Conservation (phyloP, 2,888 invertebrate genomes). For the Caenorhabditis japonica region DNA sequence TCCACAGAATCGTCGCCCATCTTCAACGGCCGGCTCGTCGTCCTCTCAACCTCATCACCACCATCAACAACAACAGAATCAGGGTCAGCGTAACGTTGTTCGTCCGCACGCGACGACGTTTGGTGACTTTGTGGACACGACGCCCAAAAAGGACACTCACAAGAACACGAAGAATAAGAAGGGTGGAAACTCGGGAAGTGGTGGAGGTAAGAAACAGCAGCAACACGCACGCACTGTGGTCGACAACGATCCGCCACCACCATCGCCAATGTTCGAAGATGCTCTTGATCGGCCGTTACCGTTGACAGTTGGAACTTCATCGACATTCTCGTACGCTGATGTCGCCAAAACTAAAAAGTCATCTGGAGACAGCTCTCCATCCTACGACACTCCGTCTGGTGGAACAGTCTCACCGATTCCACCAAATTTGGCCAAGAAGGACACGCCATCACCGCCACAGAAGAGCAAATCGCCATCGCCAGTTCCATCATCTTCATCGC, state of each 20-base stretch:
- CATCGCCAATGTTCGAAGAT: no score
- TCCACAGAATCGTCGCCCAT: not conserved
- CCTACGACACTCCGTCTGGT: conserved; percentile 2
- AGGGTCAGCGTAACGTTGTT: conserved; percentile 12
- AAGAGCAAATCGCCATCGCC: not conserved
- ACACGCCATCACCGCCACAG: not conserved
- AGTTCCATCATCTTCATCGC: not conserved
- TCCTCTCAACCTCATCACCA: not conserved
- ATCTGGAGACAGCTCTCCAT: conserved; percentile 41
- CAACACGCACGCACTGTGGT: not conserved
- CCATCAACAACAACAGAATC: conserved; percentile 12
- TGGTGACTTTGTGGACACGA: conserved; percentile 32
- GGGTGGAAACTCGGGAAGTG: not conserved
- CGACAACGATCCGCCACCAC: no score
- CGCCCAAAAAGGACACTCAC: conserved; percentile 32
- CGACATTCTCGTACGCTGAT: conserved; percentile 54
- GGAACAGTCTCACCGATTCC: conserved; percentile 24
- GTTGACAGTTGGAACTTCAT: conserved; percentile 4
- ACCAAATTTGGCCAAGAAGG: not conserved
- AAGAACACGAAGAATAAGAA: conserved; percentile 38
- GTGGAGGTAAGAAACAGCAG: not conserved
- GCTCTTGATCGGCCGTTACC: no score
- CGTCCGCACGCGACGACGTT: conserved; percentile 18
- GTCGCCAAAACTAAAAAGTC: conserved; percentile 44
- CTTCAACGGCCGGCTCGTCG: not conserved